phyloP scores from a whole-genome alignment of 1,140 invertebrate genomes.

The Zaprionus gabonicus region DNA sequence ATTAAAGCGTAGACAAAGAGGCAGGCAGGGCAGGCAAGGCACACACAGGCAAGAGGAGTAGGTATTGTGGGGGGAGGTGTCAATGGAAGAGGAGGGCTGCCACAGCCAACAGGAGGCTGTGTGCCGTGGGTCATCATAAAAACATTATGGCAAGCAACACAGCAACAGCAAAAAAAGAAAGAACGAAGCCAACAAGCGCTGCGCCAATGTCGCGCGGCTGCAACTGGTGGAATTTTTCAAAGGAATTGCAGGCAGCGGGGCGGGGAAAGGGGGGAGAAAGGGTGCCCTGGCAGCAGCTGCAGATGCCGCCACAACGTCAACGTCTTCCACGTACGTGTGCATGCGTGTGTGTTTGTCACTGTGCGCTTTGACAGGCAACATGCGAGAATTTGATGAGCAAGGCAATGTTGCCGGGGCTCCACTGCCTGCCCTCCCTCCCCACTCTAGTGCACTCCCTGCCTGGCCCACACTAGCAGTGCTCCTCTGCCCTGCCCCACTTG shows the following conservation, averaged over 20 bases:
- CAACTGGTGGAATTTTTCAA: slow-evolving; percentile 70
- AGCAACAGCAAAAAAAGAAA: slow-evolving; percentile 26
- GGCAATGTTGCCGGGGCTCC: slow-evolving; percentile 23
- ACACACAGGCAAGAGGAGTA: not conserved
- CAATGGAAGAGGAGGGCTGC: no score
- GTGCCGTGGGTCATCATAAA: slow-evolving; percentile 78
- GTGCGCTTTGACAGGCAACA: slow-evolving; percentile 77
- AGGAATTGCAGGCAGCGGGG: slow-evolving; percentile 61
- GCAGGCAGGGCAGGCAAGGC: not conserved
- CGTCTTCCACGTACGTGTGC: slow-evolving; percentile 18
- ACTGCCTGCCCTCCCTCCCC: not conserved
- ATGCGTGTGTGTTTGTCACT: slow-evolving; percentile 69
- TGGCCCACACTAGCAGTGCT: not conserved
- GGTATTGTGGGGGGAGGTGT: not conserved
- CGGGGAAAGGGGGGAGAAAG: no score
- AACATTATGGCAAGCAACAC: slow-evolving; percentile 77
- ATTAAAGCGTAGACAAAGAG: slow-evolving; percentile 48
- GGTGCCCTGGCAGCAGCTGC: slow-evolving; percentile 34
- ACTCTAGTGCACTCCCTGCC: not conserved
- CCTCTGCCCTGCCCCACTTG: not conserved
- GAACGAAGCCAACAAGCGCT: not conserved
- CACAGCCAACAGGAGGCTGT: slow-evolving; percentile 34
- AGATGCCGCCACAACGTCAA: slow-evolving; percentile 63
- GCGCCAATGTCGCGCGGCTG: slow-evolving; percentile 28
- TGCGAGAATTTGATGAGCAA: slow-evolving; percentile 81